These are phyloP conservation scores for Leptosomus discolor DNA, from an alignment of 2,113 vertebrate genomes.

Conservation along the genomic window DNA sequence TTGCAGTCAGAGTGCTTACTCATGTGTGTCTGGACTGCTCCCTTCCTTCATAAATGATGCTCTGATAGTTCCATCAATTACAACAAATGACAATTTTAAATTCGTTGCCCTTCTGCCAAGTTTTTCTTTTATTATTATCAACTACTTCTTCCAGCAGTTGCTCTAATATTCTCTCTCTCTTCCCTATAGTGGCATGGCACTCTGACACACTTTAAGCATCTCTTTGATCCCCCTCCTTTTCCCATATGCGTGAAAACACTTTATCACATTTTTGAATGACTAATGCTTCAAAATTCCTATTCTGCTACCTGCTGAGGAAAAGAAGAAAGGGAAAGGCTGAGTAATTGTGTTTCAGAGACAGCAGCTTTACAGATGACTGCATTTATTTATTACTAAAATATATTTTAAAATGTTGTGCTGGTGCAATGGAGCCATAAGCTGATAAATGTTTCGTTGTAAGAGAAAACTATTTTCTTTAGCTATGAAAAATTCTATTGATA, in stretches of 20 bases:
- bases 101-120: not conserved
- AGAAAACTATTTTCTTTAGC: not conserved
- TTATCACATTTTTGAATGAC: constrained; percentile 12
- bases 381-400: constrained; percentile 30
- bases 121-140: not conserved
- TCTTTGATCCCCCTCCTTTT: not conserved
- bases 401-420: not conserved
- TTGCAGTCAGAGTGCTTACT: not conserved
- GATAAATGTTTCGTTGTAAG: not conserved
- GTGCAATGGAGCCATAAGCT: not conserved
- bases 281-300: not conserved
- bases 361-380: not conserved
- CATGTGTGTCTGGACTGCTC: not conserved
- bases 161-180: not conserved
- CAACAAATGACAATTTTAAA: not conserved
- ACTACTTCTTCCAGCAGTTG: not conserved
- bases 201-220: not conserved
- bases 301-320: constrained; percentile 24
- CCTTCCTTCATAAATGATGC: not conserved
- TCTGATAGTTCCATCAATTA: not conserved
- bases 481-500: not conserved
- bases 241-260: not conserved
- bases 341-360: constrained; percentile 18
- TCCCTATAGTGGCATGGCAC: not conserved
- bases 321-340: not conserved